A percentile compares a stretch with the other conserved stretches of the same genome.
Evolutionary conservation across 2,797 vertebrate genomes (phyloP).

Genomic region (Pseudopleuronectes americanus): DNA sequence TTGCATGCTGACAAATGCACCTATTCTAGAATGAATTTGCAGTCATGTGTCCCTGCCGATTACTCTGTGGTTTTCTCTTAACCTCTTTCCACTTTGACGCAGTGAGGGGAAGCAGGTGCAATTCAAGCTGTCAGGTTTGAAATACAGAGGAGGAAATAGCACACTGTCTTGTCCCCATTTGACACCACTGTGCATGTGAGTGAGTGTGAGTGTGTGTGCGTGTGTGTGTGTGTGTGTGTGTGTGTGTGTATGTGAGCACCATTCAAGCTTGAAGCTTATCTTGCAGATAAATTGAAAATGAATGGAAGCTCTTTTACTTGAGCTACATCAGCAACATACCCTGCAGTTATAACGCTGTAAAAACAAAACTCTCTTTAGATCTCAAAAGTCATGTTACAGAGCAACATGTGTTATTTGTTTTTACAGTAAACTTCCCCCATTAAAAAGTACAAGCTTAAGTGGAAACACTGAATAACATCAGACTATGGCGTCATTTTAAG

Average conservation of each 20-base stretch:
- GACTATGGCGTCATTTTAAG: not conserved
- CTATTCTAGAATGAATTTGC: slow-evolving; percentile 25
- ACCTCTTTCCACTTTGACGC: slow-evolving; percentile 65
- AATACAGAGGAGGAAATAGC: slow-evolving; percentile 75
- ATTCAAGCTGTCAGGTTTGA: slow-evolving; percentile 71
- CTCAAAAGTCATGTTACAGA: not conserved
- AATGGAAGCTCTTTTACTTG: slow-evolving; percentile 53
- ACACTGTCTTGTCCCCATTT: slow-evolving; percentile 67
- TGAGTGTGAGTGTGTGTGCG: not conserved
- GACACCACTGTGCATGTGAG: slow-evolving; percentile 47
- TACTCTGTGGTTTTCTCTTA: slow-evolving; percentile 55
- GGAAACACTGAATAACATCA: not conserved
- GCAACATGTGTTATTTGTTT: not conserved
- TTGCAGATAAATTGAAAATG: slow-evolving; percentile 60
- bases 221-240: no score
- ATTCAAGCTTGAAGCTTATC: slow-evolving; percentile 62
- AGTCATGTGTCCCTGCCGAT: slow-evolving; percentile 36
- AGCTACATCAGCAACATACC: slow-evolving; percentile 26
- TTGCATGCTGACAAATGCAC: slow-evolving; percentile 11
- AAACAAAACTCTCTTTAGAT: slow-evolving; percentile 4
- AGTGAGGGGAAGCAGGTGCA: slow-evolving; percentile 74
- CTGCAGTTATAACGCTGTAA: slow-evolving; percentile 12
- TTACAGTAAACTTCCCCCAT: slow-evolving; percentile 3
- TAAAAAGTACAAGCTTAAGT: not conserved
- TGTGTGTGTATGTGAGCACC: not conserved